Evolutionary conservation across 2,797 vertebrate genomes (phyloP), one percentile per base, ranked within the genome.

Genomic region (Gobionotothen gibberifrons): DNA sequence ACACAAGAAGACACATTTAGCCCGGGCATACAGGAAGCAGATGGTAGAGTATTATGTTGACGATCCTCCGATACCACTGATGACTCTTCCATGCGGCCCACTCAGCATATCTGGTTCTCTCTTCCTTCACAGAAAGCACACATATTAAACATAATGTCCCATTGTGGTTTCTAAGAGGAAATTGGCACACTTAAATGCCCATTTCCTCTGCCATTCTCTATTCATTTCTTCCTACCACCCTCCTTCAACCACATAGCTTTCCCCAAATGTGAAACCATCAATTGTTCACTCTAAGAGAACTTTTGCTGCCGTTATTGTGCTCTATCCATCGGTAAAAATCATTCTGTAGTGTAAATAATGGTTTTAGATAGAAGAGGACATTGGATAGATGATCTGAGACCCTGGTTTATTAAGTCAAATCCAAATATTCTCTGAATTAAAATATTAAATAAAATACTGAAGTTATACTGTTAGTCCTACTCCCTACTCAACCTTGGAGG

Each of bases 11-110:
- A 83, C 87, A 87, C 65, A 90, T 90, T 89, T 92, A 90, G 85
- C 81, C 69, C 3, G 40, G 69, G 70, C 76, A 87, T 83, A 82
- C 84, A 89, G 81, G 81, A 84, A 90, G 84, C 91, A 93, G 91
- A 93, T 92, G 85, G 90, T 76, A 55, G 76, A 77, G 84, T 87
- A 87, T 90, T 87, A 89, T 87, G 82, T 76, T 87, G 89, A 90
- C 51, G 74, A 85, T 84, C 85, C 85, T 87, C 88, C 90, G 36
- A 39, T 87, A 82, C 84, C 80, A 81, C 79, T 55, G 86, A 87
- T 93, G 89, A 90, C 89, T 91, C 88, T 76, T 87, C 63, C 72
- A 81, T 62, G 79, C 87, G 26, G 85, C 89, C 89, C 89, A 90
- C 86, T 92, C 86, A 19, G 80, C 77, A 78, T 87, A 84, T 75